Conservation (phyloP, 2,797 vertebrate species). For the Chelon auratus region DNA sequence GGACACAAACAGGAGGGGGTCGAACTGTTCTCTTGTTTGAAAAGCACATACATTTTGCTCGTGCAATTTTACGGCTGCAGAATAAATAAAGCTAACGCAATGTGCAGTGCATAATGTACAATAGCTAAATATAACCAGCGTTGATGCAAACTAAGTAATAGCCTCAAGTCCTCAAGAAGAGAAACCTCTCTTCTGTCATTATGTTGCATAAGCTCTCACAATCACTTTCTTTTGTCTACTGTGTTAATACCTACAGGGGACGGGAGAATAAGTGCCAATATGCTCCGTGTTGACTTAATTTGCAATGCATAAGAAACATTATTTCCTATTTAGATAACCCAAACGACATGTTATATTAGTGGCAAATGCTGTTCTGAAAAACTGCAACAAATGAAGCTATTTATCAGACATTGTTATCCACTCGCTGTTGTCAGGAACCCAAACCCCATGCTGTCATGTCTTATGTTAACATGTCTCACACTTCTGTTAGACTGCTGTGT, state of each 20-base stretch:
- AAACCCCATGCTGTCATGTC: background rate
- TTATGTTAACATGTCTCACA: constrained; percentile 23
- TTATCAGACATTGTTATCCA: constrained; percentile 10
- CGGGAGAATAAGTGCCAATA: background rate
- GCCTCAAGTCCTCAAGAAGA: background rate
- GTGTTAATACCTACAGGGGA: background rate
- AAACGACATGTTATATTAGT: background rate
- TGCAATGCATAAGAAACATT: background rate
- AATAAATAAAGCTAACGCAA: constrained; percentile 5
- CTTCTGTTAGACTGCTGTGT: constrained; percentile 31
- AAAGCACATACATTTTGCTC: background rate
- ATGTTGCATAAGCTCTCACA: background rate
- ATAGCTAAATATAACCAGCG: background rate
- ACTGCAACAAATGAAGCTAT: constrained; percentile 24
- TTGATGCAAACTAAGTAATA: background rate
- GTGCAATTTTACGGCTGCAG: background rate
- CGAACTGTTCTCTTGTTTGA: constrained; percentile 6
- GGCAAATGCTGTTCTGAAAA: background rate
- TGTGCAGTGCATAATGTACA: background rate
- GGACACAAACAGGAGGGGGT: constrained; percentile 15
- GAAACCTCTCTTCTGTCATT: background rate
- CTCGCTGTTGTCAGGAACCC: constrained; percentile 25
- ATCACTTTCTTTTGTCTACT: background rate
- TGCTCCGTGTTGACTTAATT: background rate
- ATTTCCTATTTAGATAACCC: background rate